These are phyloP conservation scores for Chymomyza costata DNA, from an alignment of 1,140 invertebrate genomes.

Conservation along the genomic window DNA sequence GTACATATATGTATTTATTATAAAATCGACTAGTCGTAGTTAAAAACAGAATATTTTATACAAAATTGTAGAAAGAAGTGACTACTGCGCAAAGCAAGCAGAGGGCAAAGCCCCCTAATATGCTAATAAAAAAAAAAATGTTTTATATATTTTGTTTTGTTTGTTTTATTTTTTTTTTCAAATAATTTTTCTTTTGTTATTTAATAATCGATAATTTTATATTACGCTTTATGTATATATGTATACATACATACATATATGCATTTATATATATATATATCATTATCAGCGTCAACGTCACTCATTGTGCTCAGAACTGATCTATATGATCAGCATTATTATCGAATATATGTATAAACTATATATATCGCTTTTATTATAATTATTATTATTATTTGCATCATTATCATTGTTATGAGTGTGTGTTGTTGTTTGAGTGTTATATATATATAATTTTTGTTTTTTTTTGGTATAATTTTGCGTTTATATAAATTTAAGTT, in stretches of 20 bases:
- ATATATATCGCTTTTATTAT: conserved; percentile 29
- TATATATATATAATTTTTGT: too few species aligned
- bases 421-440: conserved; percentile 20
- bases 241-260: conserved; percentile 40
- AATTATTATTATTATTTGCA: conserved; percentile 31
- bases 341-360: conserved; percentile 12
- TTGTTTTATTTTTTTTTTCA: conserved; percentile 44
- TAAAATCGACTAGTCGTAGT: too few species aligned
- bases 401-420: conserved; percentile 16
- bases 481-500: conserved; percentile 28
- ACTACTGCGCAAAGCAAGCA: too few species aligned
- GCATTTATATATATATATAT: conserved; percentile 61
- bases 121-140: too few species aligned
- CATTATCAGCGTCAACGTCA: conserved; percentile 48
- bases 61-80: too few species aligned
- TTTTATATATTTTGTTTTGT: too few species aligned
- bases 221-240: conserved; percentile 53
- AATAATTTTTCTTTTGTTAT: conserved; percentile 47
- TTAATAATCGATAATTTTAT: conserved; percentile 67
- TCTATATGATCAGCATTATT: conserved; percentile 3
- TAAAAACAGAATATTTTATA: too few species aligned
- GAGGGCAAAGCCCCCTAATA: too few species aligned
- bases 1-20: too few species aligned
- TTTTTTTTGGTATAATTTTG: conserved; percentile 20
- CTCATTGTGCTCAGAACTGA: neutral